Conservation (phyloP, 2,113 vertebrate species). For the Cryptomyrus ogoouensis region DNA sequence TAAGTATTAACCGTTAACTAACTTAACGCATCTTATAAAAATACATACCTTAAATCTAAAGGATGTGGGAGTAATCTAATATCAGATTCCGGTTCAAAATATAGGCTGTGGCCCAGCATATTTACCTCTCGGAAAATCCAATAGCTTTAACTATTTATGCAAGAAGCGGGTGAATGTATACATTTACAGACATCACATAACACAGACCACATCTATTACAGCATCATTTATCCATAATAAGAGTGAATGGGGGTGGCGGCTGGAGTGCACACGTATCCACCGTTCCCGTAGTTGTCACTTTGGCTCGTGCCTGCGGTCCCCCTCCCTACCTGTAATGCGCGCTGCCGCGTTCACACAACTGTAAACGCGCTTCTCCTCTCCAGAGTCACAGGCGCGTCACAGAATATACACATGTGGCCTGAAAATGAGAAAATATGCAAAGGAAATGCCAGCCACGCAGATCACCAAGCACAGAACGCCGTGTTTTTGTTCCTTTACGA, state of each 20-base stretch:
- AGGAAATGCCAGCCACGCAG: neutral
- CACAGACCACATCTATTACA: neutral
- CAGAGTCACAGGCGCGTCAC: neutral
- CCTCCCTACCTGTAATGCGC: slow-evolving; percentile 11
- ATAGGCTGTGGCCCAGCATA: neutral
- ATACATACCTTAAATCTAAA: neutral
- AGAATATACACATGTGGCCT: neutral
- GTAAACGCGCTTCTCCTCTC: slow-evolving; percentile 10
- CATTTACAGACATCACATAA: neutral
- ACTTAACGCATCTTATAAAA: slow-evolving; percentile 14
- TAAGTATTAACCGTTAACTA: neutral
- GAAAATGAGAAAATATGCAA: neutral
- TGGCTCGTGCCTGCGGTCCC: neutral
- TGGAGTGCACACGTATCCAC: neutral
- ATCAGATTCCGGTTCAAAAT: neutral
- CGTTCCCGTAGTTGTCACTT: neutral
- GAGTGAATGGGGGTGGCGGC: slow-evolving; percentile 22
- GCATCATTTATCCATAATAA: neutral
- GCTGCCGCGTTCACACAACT: slow-evolving; percentile 9
- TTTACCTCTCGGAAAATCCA: neutral
- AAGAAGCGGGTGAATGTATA: neutral
- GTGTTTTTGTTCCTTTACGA: neutral
- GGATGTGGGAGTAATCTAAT: neutral
- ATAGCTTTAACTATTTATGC: neutral
- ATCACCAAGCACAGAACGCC: neutral